Evolutionary conservation across 1,140 invertebrate species (phyloP), one percentile per base, ranked within the genome.

Genomic region (Diabrotica virgifera): DNA sequence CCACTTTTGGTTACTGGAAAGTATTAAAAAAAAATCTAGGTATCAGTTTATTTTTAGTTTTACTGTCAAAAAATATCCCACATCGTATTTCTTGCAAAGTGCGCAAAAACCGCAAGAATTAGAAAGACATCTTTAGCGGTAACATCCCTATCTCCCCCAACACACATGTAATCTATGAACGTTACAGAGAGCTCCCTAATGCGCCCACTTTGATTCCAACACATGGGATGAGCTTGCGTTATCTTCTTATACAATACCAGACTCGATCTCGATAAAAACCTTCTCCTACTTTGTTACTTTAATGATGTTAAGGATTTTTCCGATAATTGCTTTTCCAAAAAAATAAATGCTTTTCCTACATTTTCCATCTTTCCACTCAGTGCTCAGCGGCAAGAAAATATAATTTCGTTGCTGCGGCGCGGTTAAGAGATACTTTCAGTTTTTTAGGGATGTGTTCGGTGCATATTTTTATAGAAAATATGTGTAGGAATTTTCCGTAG

Each of bases 191-290:
- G 51, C 14, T 67, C 65, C 65, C 59, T 71, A 71, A 71, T 71
- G 67, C 67, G 58, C 67, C 70, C 59, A 71, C 70, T 71, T 71
- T 71, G 70, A 70, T 70, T 70, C 64, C 66, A 56, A 68, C 69
- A 66, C 66, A 70, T 61, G 64, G 64, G 64, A 62, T 66, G 64
- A 66, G 57, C 57, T 52, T 35, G 64, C 57, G 50, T 66, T 66
- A 66, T 66, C 59, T 62, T 37, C 59, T 59, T 50, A 13, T 53
- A 56, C 64, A 65, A 65, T 65, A 56, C 14, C 53, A 46, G 52
- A 52, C n/a, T 52, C 37, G 40, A 59, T 50, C 58, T 51, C 59
- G 59, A 66, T 66, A 62, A 66, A 65, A 66, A 66, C 36, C 59
- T 51, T 14, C 38, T 59, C 64, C 56, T 51, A 66, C 59, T 66